Base-by-base conservation (phyloP, 2,113 vertebrate genomes). In the Lophochroa leadbeateri region DNA sequence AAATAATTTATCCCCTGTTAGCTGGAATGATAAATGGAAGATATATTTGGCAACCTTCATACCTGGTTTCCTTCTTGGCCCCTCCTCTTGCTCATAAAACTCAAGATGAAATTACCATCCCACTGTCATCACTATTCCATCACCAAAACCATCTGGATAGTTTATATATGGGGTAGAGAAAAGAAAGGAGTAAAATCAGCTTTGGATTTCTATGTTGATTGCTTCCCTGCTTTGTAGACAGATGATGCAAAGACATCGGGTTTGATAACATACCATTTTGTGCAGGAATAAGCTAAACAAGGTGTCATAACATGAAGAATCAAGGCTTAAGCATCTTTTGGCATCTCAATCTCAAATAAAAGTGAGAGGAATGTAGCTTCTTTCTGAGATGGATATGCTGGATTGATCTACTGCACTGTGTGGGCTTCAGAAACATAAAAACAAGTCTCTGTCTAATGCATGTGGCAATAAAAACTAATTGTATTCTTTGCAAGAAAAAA, bases 11-110 rank as follows among this genome's bases (percentile, higher is more conserved):
- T 44, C 19, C 28, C 16, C 57, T 95, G 82, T 86, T 90, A 86
- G 64, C 39, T 82, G 49, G 41, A 74, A 94, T 86, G 88, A 96
- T 65, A 96, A 94, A 95, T 91, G 74, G 67, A 85, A 87, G 92
- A 67, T 69, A 8, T n/a, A 79, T 94, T 90, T 93, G 95, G 87
- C 75, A 96, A 88, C 70, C 71, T 87, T 90, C 94, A 82, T 80
- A 93, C 87, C 75, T 68, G 55, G 28, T 71, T 96, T 94, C 80
- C 72, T 94, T 87, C 86, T 81, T 82, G 81, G 63, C 53, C 70
- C 74, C 49, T 95, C 70, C 86, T 94, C 67, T 82, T 37, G 41
- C 88, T 86, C 72, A 33, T 96, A 94, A 94, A 94, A 87, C 33
- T 82, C n/a, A 58, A 85, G 70, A 87, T 67, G 46, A 96, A 96